Evolutionary conservation across 37 sponge, comb jelly and placozoan genomes (phyloP), one percentile per base, ranked within the genome.

Genomic region (Aphrocallistes beatrix): DNA sequence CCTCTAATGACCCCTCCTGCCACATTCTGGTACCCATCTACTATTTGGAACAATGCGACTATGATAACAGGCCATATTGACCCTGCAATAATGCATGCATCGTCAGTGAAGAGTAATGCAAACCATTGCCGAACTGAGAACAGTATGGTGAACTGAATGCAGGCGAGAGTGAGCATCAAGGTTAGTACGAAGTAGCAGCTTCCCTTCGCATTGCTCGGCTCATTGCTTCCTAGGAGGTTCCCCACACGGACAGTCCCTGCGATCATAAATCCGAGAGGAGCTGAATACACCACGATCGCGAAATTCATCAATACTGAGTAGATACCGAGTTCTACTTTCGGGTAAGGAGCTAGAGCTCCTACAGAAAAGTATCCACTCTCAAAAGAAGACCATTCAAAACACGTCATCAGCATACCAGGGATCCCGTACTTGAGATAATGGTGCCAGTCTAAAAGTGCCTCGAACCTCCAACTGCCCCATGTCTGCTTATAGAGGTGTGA

Each of bases 161-260:
- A n/a, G n/a, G n/a, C n/a, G n/a, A n/a, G n/a, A n/a, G n/a, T n/a
- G n/a, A n/a, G n/a, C n/a, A n/a, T n/a, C n/a, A n/a, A n/a, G n/a
- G n/a, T n/a, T n/a, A n/a, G n/a, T n/a, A n/a, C n/a, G n/a, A n/a
- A n/a, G n/a, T n/a, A n/a, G n/a, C n/a, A n/a, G n/a, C n/a, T n/a
- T n/a, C n/a, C n/a, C n/a, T n/a, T n/a, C n/a, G n/a, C n/a, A n/a
- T n/a, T n/a, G n/a, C n/a, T n/a, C n/a, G n/a, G n/a, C n/a, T n/a
- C n/a, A n/a, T n/a, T n/a, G n/a, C 51, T 51, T 47, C 84, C 84
- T 23, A 84, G 36, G 1, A 50, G 51, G 50, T 84, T 84, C 23
- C 84, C 84, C 13, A 45, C 37, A 0, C 84, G 49, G 19, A 84
- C 36, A 48, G 37, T 84, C 21, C 47, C 34, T 36, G 84, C 84